Evolutionary conservation across 2,113 vertebrate genomes (phyloP).

Genomic region (Vimba vimba): DNA sequence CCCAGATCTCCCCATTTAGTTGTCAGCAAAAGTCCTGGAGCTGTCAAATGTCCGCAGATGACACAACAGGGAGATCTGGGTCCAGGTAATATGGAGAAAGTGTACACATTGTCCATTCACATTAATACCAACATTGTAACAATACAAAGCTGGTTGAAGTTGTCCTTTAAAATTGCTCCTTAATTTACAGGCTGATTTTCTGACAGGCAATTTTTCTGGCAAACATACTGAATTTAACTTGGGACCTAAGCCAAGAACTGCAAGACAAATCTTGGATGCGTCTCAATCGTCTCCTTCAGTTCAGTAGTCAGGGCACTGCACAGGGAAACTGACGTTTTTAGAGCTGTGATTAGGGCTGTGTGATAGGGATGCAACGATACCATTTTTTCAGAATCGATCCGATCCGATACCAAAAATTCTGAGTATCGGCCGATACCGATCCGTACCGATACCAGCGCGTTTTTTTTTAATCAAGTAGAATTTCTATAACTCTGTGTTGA

Average conservation of each 20-base stretch:
- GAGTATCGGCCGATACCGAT: no score
- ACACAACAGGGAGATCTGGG: not conserved
- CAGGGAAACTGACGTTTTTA: not conserved
- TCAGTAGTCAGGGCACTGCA: slow-evolving; percentile 8
- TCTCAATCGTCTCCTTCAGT: slow-evolving; percentile 1
- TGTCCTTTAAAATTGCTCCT: not conserved
- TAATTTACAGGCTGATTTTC: not conserved
- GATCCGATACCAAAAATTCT: no score
- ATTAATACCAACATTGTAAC: not conserved
- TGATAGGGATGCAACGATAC: no score
- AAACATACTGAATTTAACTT: not conserved
- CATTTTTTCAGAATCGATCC: no score
- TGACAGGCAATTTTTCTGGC: not conserved
- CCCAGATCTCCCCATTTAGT: no score
- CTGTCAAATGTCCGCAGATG: not conserved
- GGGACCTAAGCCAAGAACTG: not conserved
- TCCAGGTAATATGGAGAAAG: not conserved
- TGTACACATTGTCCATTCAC: not conserved
- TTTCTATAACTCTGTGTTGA: no score
- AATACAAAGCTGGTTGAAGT: not conserved
- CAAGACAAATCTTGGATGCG: not conserved
- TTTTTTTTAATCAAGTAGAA: no score
- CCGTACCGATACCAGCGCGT: no score
- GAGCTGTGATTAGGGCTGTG: not conserved
- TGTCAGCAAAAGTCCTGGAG: no score